Conservation (phyloP, 2,113 vertebrate species). For the Mesocricetus auratus region DNA sequence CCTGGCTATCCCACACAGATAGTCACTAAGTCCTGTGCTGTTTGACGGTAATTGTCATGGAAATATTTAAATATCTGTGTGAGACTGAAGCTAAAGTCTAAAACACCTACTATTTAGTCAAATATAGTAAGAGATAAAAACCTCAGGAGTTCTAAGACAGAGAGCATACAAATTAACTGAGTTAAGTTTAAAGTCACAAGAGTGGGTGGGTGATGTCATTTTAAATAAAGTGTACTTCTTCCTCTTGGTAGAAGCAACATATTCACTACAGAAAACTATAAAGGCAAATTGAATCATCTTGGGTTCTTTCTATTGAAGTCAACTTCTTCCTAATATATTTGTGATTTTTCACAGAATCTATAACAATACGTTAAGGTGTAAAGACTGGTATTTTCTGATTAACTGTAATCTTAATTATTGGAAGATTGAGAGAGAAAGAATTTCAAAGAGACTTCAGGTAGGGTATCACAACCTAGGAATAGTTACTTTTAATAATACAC, state of each 20-base stretch:
- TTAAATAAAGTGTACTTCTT: conserved; percentile 39
- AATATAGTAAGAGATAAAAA: neutral
- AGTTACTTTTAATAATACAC: neutral
- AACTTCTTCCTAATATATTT: neutral
- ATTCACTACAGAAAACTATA: neutral
- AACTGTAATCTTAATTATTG: neutral
- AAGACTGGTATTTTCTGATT: conserved; percentile 5
- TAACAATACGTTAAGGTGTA: conserved; percentile 20
- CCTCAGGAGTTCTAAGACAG: conserved; percentile 42
- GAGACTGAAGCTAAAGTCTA: conserved; percentile 19
- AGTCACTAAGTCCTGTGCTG: neutral
- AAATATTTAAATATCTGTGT: neutral
- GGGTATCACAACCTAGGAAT: neutral
- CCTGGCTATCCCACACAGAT: neutral
- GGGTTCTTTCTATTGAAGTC: neutral
- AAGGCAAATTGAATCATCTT: conserved; percentile 1
- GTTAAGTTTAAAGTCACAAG: conserved; percentile 26
- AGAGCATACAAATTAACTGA: neutral
- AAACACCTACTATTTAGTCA: neutral
- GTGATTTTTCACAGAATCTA: conserved; percentile 11
- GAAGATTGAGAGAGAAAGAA: neutral
- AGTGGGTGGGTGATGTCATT: neutral
- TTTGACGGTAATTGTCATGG: neutral
- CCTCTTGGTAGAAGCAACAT: neutral
- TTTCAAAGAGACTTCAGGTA: neutral